Evolutionary conservation across 2,888 invertebrate genomes (phyloP), one percentile per base, ranked within the genome.

Genomic region (Thera obeliscata): DNA sequence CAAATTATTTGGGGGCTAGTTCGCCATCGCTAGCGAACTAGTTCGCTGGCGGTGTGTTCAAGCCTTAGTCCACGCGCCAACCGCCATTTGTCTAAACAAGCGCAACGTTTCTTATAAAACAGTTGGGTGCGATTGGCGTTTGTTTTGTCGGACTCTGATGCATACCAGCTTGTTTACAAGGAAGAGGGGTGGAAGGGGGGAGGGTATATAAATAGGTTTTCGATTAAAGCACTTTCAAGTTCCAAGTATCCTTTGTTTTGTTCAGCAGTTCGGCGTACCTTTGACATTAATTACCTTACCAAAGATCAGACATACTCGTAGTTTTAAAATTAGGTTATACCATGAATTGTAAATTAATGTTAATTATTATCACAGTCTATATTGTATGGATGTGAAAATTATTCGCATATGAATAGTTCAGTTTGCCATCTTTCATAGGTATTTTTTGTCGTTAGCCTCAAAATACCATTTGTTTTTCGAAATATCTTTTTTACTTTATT

Each of bases 61-160:
- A n/a, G n/a, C n/a, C 71, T 74, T 71, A 50, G 33, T 63, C 83
- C 82, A 74, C 64, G 67, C 76, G 38, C 52, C 48, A 67, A 71
- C 54, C 64, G 74, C 70, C 79, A 76, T 78, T 81, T 80, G 79
- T 82, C 73, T 87, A 86, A 86, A 88, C 86, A 87, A 78, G 74
- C 74, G 75, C 76, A 65, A 71, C 69, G 78, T 81, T 86, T 84
- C 84, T 83, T 83, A 78, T 76, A 82, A 83, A 78, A 79, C 86
- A 86, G 86, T 84, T 86, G 88, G 80, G 46, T 74, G 82, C 82
- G 76, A 79, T 78, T 81, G 76, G 68, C 63, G 52, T 85, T 86
- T 86, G 81, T 84, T 85, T 78, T 79, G 77, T 57, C 66, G 75
- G 70, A 69, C 70, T 69, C 70, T 84, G 86, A 87, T 78, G 75